Evolutionary conservation across 2,797 vertebrate genomes (phyloP).

Genomic region (Hephaestus fuliginosus): DNA sequence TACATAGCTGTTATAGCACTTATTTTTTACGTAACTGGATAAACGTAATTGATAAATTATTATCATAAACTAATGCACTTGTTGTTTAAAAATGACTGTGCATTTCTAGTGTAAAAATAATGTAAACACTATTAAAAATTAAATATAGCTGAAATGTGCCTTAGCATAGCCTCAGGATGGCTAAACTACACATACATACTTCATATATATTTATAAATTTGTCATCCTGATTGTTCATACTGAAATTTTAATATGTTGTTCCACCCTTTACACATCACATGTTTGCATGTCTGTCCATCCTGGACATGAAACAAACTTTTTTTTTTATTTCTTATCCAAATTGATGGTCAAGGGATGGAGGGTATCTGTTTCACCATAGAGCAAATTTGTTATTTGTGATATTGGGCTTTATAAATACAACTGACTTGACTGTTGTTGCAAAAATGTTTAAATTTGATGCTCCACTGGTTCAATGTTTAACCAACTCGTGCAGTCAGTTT

Average conservation of each 20-base stretch:
- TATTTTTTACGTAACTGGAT: too few species aligned
- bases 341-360: background rate
- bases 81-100: background rate
- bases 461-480: background rate
- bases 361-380: too few species aligned
- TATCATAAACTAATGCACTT: too few species aligned
- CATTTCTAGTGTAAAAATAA: background rate
- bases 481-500: background rate
- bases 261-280: background rate
- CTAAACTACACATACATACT: background rate
- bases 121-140: background rate
- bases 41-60: too few species aligned
- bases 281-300: background rate
- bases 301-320: too few species aligned
- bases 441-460: background rate
- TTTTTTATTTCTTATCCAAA: background rate
- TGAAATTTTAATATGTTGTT: background rate
- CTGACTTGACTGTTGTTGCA: background rate
- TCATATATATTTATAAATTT: background rate
- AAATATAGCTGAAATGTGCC: background rate
- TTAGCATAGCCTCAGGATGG: background rate
- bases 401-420: background rate
- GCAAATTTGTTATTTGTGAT: background rate
- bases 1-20: conserved; percentile 1
- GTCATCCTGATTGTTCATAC: background rate